Evolutionary conservation across 2,113 vertebrate genomes (phyloP), one percentile per base, ranked within the genome.

Genomic region (Dissostichus mawsoni): DNA sequence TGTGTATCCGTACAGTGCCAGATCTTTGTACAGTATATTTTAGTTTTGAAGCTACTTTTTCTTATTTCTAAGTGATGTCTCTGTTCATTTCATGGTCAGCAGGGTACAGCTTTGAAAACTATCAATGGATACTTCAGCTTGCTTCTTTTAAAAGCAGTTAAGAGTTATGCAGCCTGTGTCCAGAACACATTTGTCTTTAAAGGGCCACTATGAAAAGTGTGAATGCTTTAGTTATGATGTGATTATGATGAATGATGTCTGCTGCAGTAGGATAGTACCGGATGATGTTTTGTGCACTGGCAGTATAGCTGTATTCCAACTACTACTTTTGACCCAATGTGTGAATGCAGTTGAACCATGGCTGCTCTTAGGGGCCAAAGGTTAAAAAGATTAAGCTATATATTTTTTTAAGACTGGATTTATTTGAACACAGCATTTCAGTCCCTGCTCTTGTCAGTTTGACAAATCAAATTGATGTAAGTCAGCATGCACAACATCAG

Each of bases 391-490:
- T 70, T 44, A 57, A 83, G 74, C 73, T 63, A 3, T 55, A 72
- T 53, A 56, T 59, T 36, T 53, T 11, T 1, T 6, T 41, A 41
- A 41, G 29, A 41, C 47, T 48, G 44, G 62, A 55, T 52, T 72
- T 74, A 44, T 75, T 82, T 65, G n/a, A 80, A 61, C 66, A 64
- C 29, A 59, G 66, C 55, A 50, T 56, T 82, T 33, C 11, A 29
- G 64, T 44, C 69, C 25, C 44, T 52, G 50, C 61, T 84, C 18
- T 71, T 76, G 59, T 83, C 70, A 73, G 41, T 29, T 44, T 76
- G 51, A 87, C 68, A 41, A 45, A 16, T 65, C 47, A 73, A 83
- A 71, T 76, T 84, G 68, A 50, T 69, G 73, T 41, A 90, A 72
- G 69, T 74, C 80, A 66, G 67, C 66, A 53, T 76, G 66, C 66